Evolutionary conservation across 2,113 vertebrate genomes (phyloP), one percentile per base, ranked within the genome.

Genomic region (Campylorhamphus procurvoides): DNA sequence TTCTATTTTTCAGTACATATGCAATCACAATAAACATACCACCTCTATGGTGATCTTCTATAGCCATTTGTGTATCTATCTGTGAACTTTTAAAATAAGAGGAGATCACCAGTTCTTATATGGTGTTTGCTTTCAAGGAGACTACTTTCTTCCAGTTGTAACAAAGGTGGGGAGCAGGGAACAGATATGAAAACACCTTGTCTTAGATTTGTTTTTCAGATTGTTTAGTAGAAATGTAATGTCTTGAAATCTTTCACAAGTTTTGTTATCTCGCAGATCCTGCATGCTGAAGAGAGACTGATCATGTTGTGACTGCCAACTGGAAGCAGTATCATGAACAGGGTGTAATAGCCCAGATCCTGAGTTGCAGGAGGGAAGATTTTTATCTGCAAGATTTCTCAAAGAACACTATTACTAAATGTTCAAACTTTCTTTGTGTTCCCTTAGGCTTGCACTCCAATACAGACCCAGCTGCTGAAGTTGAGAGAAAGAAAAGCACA

Each of bases 301-400:
- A 93, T 96, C n/a, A 33, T 84, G 75, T 92, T 95, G 53, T 94
- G 92, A 92, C 69, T 87, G 47, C 87, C 82, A 94, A 73, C 77
- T 97, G 94, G 92, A 96, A 96, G 90, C 87, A 95, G 95, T 84
- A 77, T 40, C 58, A 90, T 20, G 80, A 69, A 90, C 78, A 92
- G 64, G 56, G 56, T 0, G 18, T 82, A 40, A 40, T 40, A 40
- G 40, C 40, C 40, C 40, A 40, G 40, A 40, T 40, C 40, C 40
- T 40, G 40, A 40, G 40, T 56, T 89, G 37, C 44, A 89, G 73
- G 17, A 84, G 47, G 25, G 39, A 82, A 55, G 47, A 72, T 71
- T 93, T 96, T 88, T 93, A 46, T 84, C 74, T 89, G 62, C 42
- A 77, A n/a, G 53, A 94, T 69, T 82, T 89, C 56, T 92, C 56